Base-by-base conservation (phyloP, 2,113 vertebrate species). In the Podocnemis expansa region DNA sequence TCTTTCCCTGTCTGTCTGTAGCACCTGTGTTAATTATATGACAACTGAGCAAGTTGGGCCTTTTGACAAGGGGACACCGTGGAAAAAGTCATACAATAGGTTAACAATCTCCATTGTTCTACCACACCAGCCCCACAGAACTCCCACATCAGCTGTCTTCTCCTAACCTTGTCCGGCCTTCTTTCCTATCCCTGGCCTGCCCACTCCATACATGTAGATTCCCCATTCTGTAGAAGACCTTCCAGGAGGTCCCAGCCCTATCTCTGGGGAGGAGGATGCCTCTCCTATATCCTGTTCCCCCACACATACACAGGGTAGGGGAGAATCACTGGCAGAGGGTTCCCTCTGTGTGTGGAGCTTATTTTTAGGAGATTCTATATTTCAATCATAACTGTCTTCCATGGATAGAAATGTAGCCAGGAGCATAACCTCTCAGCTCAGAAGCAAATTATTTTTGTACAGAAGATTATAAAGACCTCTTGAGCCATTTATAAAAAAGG, bases 381-480 rank as follows among this genome's bases (percentile, higher is more conserved):
- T 95, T 85, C 93, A 89, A 38, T 19, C 55, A 75, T 13, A 75
- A 43, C 3, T 25, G 0, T 81, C 52, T 22, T 1, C 0, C 0
- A 10, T n/a, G 38, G 22, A 34, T 17, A 87, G 80, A 93, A 90
- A 89, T 49, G 10, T 93, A 0, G 0, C 24, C 84, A 80, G 89
- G 89, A 60, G 76, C 92, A 52, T 10, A 60, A 85, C 84, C 0
- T 2, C 89, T 89, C 93, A 93, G 93, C 88, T 92, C 95, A 90
- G 81, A 3, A 96, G 78, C 13, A 80, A 22, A 87, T 89, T 81
- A 86, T 89, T 87, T 94, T 82, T 31, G 84, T 87, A 78, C 85
- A 95, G 80, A 89, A 6, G 88, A 84, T 79, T 84, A 60, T 89
- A 78, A 89, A 92, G 87, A 79, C 25, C 76, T 80, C 85, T 92